These are phyloP conservation scores for Platycheirus albimanus DNA, from an alignment of 2,888 invertebrate species.

Conservation along the genomic window DNA sequence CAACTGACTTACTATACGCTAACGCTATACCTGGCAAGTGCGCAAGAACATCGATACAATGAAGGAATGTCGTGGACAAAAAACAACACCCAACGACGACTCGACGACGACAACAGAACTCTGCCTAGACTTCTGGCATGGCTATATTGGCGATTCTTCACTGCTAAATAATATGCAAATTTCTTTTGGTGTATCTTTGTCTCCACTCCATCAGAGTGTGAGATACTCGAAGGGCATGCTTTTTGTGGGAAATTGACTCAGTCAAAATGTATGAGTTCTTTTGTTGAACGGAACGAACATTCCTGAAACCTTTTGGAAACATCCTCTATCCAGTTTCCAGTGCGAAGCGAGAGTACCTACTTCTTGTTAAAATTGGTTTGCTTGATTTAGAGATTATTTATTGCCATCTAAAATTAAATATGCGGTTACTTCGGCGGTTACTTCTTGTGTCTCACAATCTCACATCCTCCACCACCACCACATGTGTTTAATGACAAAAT, in stretches of 20 bases:
- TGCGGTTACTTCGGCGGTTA: slow-evolving; percentile 62
- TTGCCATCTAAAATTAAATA: slow-evolving; percentile 69
- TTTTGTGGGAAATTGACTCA: slow-evolving; percentile 42
- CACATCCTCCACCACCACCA: slow-evolving; percentile 46
- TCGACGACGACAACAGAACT: not conserved
- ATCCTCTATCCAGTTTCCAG: no score
- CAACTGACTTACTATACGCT: slow-evolving; percentile 9
- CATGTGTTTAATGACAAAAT: slow-evolving; percentile 74
- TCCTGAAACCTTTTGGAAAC: not conserved
- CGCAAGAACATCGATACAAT: slow-evolving; percentile 58
- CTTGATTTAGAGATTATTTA: slow-evolving; percentile 72
- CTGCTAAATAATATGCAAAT: slow-evolving; percentile 60
- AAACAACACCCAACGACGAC: slow-evolving; percentile 16
- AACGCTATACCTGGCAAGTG: slow-evolving; percentile 22
- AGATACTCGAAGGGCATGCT: not conserved
- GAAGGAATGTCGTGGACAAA: slow-evolving; percentile 57
- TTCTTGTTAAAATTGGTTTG: slow-evolving; percentile 46
- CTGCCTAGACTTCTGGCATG: slow-evolving; percentile 37
- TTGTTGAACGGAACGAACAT: slow-evolving; percentile 9
- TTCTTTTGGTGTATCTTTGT: slow-evolving; percentile 18
- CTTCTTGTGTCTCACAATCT: slow-evolving; percentile 42
- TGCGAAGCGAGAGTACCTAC: no score
- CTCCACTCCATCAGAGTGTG: no score
- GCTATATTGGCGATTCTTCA: slow-evolving; percentile 50
- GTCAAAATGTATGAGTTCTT: slow-evolving; percentile 40